phyloP scores from a whole-genome alignment of 2,888 invertebrate genomes.

The Campoplex capitator region DNA sequence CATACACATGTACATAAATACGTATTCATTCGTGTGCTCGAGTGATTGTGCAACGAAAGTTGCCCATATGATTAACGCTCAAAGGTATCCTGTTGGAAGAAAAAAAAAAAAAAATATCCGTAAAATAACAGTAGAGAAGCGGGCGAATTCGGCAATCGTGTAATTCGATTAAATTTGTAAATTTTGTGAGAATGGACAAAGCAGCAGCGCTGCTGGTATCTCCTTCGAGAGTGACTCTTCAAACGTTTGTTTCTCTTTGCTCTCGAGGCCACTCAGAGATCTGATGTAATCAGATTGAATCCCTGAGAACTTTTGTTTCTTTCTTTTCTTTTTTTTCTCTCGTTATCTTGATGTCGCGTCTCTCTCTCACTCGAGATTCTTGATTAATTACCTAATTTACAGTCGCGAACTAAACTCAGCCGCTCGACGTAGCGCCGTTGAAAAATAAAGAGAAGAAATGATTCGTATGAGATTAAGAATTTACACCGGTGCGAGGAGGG shows the following conservation, averaged over 20 bases:
- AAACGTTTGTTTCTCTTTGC: conserved; percentile 27
- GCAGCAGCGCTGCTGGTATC: background rate
- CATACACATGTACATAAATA: background rate
- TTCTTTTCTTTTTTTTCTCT: conserved; percentile 1
- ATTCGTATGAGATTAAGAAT: background rate
- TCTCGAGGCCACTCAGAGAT: conserved; percentile 60
- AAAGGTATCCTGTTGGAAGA: conserved; percentile 42
- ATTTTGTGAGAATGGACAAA: conserved; percentile 17
- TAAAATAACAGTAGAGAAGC: background rate
- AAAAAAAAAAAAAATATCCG: background rate
- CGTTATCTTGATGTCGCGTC: conserved; percentile 7
- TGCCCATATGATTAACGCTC: conserved; percentile 29
- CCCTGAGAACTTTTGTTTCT: conserved; percentile 62
- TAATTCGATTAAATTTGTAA: background rate
- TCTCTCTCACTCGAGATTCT: conserved; percentile 1
- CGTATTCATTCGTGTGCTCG: background rate
- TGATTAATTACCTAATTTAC: conserved; percentile 40
- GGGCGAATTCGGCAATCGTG: background rate
- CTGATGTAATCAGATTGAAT: conserved; percentile 65
- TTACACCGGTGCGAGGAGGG: conserved; percentile 23
- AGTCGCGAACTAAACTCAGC: conserved; percentile 18
- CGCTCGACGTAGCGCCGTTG: conserved; percentile 15
- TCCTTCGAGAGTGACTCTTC: conserved; percentile 12
- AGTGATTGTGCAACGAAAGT: conserved; percentile 46
- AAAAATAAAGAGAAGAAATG: background rate